Evolutionary conservation across 2,888 invertebrate species (phyloP).

Genomic region (Rugalucina vietnamica): DNA sequence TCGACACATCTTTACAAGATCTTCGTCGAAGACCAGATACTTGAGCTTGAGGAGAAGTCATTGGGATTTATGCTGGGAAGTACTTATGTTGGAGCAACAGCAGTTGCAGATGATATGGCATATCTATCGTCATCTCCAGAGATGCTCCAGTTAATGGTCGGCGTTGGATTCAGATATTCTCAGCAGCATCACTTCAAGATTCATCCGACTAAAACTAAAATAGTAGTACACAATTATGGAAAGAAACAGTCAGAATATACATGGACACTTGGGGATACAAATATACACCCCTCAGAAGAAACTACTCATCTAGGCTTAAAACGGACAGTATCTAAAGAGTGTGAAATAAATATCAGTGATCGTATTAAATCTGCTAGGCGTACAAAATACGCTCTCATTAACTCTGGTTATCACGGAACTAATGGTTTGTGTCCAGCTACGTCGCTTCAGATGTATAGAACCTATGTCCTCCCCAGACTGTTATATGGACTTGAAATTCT

Average conservation of each 20-base stretch:
- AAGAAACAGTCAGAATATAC: neutral
- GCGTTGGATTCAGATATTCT: neutral
- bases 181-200: neutral
- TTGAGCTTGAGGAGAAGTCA: neutral
- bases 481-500: conserved; percentile 13
- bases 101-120: neutral
- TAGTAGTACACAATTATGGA: neutral
- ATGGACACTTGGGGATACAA: neutral
- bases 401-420: conserved; percentile 11
- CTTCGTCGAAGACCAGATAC: conserved; percentile 11
- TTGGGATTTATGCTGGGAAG: neutral
- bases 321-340: neutral
- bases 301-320: conserved; percentile 12
- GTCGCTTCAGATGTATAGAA: neutral
- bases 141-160: neutral
- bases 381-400: neutral
- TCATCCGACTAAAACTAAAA: neutral
- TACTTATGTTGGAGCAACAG: neutral
- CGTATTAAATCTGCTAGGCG: neutral
- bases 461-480: conserved; percentile 24
- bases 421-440: conserved; percentile 11
- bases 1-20: conserved; percentile 14
- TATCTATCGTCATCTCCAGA: neutral
- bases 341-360: neutral
- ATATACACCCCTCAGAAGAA: neutral